phyloP scores from a whole-genome alignment of 1,140 invertebrate species.

The Caenorhabditis elegans region DNA sequence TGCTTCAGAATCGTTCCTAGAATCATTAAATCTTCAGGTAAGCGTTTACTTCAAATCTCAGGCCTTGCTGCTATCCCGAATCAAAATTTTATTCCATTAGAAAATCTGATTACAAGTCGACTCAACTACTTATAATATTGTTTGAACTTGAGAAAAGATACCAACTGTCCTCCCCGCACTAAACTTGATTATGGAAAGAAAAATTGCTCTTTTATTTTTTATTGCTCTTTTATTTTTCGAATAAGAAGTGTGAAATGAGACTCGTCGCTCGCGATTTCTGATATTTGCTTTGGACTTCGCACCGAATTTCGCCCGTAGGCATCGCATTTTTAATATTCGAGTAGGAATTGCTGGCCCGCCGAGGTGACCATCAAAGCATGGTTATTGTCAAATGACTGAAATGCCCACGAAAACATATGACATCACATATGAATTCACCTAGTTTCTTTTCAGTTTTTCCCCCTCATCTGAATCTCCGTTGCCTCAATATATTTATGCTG shows the following conservation, averaged over 20 bases:
- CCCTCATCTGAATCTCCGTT: neutral
- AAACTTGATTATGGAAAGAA: no score
- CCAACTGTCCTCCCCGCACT: neutral
- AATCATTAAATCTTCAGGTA: neutral
- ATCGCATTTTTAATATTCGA: neutral
- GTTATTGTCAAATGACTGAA: slow-evolving; percentile 9
- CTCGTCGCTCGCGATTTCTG: no score
- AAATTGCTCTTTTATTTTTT: neutral
- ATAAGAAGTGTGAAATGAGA: neutral
- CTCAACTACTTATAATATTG: slow-evolving; percentile 8
- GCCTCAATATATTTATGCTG: slow-evolving; percentile 17
- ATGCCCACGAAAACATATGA: slow-evolving; percentile 8
- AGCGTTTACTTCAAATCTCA: no score
- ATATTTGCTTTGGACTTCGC: slow-evolving; percentile 9
- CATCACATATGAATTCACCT: slow-evolving; percentile 20
- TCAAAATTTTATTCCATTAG: no score
- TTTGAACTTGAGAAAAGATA: neutral
- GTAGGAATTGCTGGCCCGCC: neutral
- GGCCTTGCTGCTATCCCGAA: no score
- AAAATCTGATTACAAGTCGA: slow-evolving; percentile 1
- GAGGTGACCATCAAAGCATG: neutral
- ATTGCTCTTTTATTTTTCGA: neutral
- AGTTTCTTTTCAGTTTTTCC: neutral
- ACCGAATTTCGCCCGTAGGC: neutral
- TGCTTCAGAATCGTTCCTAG: neutral